phyloP scores from a whole-genome alignment of 2,797 vertebrate genomes.

The Clarias pachynema region DNA sequence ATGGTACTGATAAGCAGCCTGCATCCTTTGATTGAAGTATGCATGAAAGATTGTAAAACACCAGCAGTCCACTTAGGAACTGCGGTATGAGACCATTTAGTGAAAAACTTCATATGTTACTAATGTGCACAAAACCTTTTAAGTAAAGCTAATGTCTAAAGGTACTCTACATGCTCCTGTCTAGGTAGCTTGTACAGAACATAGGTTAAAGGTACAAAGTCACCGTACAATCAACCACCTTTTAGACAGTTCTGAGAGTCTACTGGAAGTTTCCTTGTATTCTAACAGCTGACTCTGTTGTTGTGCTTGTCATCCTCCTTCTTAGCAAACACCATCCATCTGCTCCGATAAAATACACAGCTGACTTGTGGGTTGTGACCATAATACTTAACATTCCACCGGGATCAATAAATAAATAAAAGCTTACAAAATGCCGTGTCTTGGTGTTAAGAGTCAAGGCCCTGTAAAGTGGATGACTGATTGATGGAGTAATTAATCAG shows the following conservation, averaged over 20 bases:
- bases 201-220: not conserved
- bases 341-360: not conserved
- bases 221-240: not conserved
- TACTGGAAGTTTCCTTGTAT: not conserved
- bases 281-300: not conserved
- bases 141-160: too few relatives aligned
- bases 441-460: not conserved
- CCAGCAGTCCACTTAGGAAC: too few relatives aligned
- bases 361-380: slow-evolving; percentile 3
- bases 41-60: too few relatives aligned
- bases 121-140: too few relatives aligned
- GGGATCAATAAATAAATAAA: slow-evolving; percentile 13
- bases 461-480: not conserved
- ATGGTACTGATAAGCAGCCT: too few relatives aligned
- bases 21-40: too few relatives aligned
- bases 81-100: too few relatives aligned
- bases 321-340: not conserved
- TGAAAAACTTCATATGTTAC: too few relatives aligned
- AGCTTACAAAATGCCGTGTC: not conserved
- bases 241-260: not conserved
- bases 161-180: too few relatives aligned
- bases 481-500: slow-evolving; percentile 1
- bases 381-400: slow-evolving; percentile 6
- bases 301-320: not conserved
- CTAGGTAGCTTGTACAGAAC: not conserved